Percentiles rank a stretch among this genome's conserved stretches.
Conservation (phyloP, 2,797 vertebrate genomes). For the Enteromius trimaculatus region DNA sequence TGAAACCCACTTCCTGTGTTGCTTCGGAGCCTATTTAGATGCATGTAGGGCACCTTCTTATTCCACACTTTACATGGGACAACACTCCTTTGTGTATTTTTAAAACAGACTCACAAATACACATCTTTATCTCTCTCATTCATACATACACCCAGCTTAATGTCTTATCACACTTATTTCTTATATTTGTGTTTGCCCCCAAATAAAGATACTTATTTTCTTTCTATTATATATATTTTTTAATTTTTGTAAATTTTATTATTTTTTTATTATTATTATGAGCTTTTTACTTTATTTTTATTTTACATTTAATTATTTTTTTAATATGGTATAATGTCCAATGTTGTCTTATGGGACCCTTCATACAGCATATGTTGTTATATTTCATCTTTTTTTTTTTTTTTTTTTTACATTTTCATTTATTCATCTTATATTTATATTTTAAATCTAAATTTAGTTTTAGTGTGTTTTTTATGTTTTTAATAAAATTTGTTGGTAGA, state of each 20-base stretch:
- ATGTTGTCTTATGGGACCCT: not conserved
- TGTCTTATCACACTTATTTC: not conserved
- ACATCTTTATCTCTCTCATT: not conserved
- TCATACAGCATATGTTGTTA: not conserved
- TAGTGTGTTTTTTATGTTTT: not conserved
- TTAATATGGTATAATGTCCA: not conserved
- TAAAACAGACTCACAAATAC: conserved; percentile 10
- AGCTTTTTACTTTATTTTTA: not conserved
- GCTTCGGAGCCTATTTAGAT: conserved; percentile 2
- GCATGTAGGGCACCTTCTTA: conserved; percentile 27
- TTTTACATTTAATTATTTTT: not conserved
- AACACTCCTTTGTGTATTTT: not conserved
- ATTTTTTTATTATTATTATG: not conserved
- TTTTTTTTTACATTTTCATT: not conserved
- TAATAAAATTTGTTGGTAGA: not conserved
- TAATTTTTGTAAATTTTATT: not conserved
- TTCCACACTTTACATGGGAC: not conserved
- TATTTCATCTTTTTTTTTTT: not conserved
- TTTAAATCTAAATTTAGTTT: not conserved
- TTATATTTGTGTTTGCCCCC: no score
- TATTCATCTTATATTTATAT: not conserved
- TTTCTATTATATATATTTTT: no score
- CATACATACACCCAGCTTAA: not conserved
- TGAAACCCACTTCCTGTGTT: not conserved
- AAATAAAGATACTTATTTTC: no score